phyloP scores from a whole-genome alignment of 2,888 invertebrate species.

The Seira sanloemensis region DNA sequence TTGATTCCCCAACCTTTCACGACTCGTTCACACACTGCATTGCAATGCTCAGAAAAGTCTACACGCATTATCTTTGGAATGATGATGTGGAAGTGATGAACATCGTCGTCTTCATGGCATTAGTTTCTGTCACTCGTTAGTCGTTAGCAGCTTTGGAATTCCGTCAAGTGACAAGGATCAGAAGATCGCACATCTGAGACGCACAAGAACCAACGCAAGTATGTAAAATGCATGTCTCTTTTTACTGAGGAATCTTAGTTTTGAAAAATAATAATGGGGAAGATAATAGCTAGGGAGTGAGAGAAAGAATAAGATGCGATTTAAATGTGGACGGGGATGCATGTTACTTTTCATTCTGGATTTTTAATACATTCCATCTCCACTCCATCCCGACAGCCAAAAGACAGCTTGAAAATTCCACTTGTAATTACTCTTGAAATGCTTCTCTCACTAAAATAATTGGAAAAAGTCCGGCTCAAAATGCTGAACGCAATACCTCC shows the following conservation, averaged over 20 bases:
- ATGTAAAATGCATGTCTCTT: neutral
- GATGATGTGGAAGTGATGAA: neutral
- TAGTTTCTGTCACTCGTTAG: constrained; percentile 65
- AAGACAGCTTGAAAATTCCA: constrained; percentile 51
- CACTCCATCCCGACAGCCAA: constrained; percentile 16
- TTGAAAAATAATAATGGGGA: no score
- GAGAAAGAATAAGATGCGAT: neutral
- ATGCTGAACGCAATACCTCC: neutral
- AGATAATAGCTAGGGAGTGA: neutral
- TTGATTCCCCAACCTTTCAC: neutral
- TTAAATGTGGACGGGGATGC: neutral
- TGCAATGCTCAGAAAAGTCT: neutral
- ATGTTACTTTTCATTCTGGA: neutral
- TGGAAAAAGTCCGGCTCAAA: neutral
- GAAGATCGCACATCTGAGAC: neutral
- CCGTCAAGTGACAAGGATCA: constrained; percentile 52
- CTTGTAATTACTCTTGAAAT: constrained; percentile 55
- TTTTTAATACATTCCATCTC: constrained; percentile 20
- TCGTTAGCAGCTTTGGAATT: constrained; percentile 64
- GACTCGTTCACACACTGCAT: no score
- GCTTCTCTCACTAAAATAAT: neutral
- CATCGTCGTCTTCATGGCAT: constrained; percentile 51
- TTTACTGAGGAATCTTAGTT: no score
- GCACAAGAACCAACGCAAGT: neutral
- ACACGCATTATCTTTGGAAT: neutral